Evolutionary conservation across 2,888 invertebrate genomes (phyloP), one percentile per base, ranked within the genome.

Genomic region (Amaurobius ferox): DNA sequence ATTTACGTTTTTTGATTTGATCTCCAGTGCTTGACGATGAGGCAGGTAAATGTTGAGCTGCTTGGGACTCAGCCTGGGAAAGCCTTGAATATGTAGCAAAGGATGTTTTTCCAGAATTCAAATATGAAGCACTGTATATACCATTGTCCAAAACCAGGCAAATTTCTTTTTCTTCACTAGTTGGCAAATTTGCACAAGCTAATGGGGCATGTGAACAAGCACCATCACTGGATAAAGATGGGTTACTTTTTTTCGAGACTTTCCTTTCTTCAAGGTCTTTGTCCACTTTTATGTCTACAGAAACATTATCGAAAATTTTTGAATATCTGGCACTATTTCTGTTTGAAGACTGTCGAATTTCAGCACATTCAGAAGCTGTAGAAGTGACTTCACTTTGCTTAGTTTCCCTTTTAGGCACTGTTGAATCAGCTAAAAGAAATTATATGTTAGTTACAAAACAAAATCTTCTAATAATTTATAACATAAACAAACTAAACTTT

Each of bases 91-190:
- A 86, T 32, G 78, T 55, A 35, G 73, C 68, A 78, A 72, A 78
- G 13, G 77, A 64, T 48, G 71, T 11, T 30, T 79, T 86, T 19
- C 66, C 68, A 26, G 79, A 30, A 44, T 79, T 71, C 72, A 86
- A 61, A 39, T 79, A 86, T 16, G 86, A 68, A 16, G 73, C 68
- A 70, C 64, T 73, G 66, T 79, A 86, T 35, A 79, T 70, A 28
- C 79, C 67, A 61, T 79, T 86, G 64, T 79, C 86, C 79, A 86
- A 40, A 72, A 86, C 86, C n/a, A 86, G 32, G 29, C 79, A 79
- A 32, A 86, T 74, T 40, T 86, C 68, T 28, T 77, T 73, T 26
- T 86, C 79, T 26, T 83, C 81, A 71, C 44, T 35, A 35, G 64
- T 19, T 29, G 81, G 71, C 29, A 71, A 28, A 32, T 76, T 48